phyloP scores from a whole-genome alignment of 1,140 invertebrate species.

The Drosophila grimshawi region DNA sequence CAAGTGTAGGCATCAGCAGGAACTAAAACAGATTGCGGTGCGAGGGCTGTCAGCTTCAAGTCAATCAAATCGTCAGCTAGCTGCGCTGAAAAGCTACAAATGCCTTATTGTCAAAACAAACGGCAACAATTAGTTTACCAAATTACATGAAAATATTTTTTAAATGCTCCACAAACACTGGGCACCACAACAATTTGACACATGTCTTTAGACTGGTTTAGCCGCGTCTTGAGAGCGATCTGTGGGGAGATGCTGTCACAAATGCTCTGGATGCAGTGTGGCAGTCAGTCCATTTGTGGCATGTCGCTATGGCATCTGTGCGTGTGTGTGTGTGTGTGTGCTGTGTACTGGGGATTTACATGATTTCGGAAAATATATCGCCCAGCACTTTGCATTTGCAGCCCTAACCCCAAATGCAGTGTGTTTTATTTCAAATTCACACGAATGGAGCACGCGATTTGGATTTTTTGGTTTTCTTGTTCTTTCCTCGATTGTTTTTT shows the following conservation, averaged over 20 bases:
- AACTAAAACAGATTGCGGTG: constrained; percentile 15
- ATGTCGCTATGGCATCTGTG: constrained; percentile 66
- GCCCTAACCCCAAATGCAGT: constrained; percentile 45
- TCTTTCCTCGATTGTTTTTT: constrained; percentile 1
- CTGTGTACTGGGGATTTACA: constrained; percentile 13
- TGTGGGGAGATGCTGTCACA: constrained; percentile 23
- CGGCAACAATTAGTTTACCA: constrained; percentile 82
- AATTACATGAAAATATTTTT: constrained; percentile 83
- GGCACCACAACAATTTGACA: constrained; percentile 62
- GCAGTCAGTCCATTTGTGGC: constrained; percentile 74
- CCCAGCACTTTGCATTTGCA: constrained; percentile 17
- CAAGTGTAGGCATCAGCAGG: constrained; percentile 5
- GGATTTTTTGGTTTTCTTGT: constrained; percentile 11
- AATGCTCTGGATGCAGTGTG: constrained; percentile 19
- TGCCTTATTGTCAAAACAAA: constrained; percentile 83
- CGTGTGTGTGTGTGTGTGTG: constrained; percentile 22
- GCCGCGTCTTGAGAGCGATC: constrained; percentile 36
- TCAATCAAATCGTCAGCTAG: constrained; percentile 67
- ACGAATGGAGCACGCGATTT: constrained; percentile 49
- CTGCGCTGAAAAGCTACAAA: constrained; percentile 80
- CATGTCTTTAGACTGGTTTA: constrained; percentile 50
- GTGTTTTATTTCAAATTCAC: constrained; percentile 80
- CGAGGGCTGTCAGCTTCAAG: constrained; percentile 66
- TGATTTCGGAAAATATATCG: constrained; percentile 18
- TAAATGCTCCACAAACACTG: constrained; percentile 78